Percentiles rank a stretch among this genome's conserved stretches.
phyloP scores from a whole-genome alignment of 2,113 vertebrate species.

The Mola mola region DNA sequence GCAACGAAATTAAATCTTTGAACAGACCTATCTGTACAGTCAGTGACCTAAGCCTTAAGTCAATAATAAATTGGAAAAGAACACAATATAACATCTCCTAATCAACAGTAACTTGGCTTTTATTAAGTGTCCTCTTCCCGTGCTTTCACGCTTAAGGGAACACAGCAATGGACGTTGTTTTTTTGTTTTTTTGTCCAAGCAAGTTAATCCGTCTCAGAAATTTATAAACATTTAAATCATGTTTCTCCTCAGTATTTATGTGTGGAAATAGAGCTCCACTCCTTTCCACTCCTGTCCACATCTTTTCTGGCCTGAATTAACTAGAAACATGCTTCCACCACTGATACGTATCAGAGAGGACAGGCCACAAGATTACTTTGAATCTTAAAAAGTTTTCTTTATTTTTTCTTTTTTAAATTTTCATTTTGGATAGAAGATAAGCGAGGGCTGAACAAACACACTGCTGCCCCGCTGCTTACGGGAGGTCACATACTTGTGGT shows the following conservation, averaged over 20 bases:
- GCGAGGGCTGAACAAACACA: constrained; percentile 67
- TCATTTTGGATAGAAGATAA: constrained; percentile 56
- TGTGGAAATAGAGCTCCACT: constrained; percentile 19
- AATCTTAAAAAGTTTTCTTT: constrained; percentile 62
- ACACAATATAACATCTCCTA: constrained; percentile 54
- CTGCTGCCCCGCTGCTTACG: constrained; percentile 17
- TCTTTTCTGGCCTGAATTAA: constrained; percentile 65
- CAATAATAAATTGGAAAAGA: constrained; percentile 40
- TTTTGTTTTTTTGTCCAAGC: background rate
- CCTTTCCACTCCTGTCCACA: background rate
- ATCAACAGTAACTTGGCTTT: constrained; percentile 50
- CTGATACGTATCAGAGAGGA: constrained; percentile 73
- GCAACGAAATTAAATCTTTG: constrained; percentile 55
- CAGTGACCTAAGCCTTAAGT: constrained; percentile 46
- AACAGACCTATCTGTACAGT: constrained; percentile 58
- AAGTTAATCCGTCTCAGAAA: constrained; percentile 48
- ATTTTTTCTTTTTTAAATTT: constrained; percentile 45
- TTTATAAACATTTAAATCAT: constrained; percentile 65
- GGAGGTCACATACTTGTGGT: constrained; percentile 64
- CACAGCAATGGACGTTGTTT: constrained; percentile 34
- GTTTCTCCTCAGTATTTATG: constrained; percentile 62
- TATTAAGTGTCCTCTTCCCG: constrained; percentile 56
- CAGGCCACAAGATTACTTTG: constrained; percentile 64
- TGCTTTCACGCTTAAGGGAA: constrained; percentile 59
- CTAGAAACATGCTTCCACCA: constrained; percentile 70